phyloP scores from a whole-genome alignment of 2,888 invertebrate genomes.

The Hypsopygia costalis region DNA sequence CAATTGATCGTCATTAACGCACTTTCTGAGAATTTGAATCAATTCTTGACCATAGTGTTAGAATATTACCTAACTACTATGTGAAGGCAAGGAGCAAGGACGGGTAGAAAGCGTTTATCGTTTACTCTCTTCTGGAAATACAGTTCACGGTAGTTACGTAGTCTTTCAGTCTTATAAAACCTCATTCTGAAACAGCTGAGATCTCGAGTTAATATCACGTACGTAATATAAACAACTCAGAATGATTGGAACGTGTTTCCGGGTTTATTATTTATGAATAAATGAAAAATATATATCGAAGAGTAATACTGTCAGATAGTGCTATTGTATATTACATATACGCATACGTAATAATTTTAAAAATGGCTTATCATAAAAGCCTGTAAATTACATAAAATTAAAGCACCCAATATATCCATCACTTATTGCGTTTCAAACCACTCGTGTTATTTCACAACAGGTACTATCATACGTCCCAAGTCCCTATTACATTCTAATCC shows the following conservation, averaged over 20 bases:
- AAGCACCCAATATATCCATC: constrained; percentile 70
- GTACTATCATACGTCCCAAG: constrained; percentile 32
- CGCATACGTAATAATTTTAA: constrained; percentile 40
- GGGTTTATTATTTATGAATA: constrained; percentile 7
- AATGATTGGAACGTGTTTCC: constrained; percentile 19
- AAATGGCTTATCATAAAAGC: constrained; percentile 49
- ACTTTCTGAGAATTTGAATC: constrained; percentile 53
- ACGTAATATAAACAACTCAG: constrained; percentile 11
- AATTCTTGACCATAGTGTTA: constrained; percentile 46
- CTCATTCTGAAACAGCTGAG: constrained; percentile 59
- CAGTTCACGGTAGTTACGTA: constrained; percentile 72
- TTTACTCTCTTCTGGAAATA: constrained; percentile 70
- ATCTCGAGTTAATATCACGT: constrained; percentile 34
- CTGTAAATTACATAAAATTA: constrained; percentile 63
- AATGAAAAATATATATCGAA: constrained; percentile 19
- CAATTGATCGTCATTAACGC: constrained; percentile 48
- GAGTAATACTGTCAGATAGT: constrained; percentile 47
- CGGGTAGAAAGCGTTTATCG: constrained; percentile 76
- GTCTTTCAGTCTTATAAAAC: constrained; percentile 75
- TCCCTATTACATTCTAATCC: constrained; percentile 35
- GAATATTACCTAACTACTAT: constrained; percentile 70
- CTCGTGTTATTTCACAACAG: constrained; percentile 39
- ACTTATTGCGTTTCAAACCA: constrained; percentile 53
- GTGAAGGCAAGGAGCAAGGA: constrained; percentile 79
- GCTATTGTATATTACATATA: constrained; percentile 46